phyloP scores from a whole-genome alignment of 2,888 invertebrate genomes.

The Ennomos erosarius region DNA sequence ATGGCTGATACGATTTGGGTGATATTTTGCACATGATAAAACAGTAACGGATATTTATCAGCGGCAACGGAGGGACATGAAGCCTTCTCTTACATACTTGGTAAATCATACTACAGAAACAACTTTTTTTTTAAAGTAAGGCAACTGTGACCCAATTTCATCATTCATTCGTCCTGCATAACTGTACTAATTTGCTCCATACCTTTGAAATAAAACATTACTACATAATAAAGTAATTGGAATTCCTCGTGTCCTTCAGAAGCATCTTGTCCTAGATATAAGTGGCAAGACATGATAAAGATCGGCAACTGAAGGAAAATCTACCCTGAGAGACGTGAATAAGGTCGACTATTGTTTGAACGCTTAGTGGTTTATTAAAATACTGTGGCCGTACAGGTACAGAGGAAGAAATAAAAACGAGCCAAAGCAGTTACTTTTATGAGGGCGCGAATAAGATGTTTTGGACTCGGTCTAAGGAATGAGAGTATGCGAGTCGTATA shows the following conservation, averaged over 20 bases:
- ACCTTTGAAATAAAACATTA: conserved; percentile 57
- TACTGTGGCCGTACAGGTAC: conserved; percentile 84
- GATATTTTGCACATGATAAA: no score
- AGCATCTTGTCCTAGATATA: conserved; percentile 79
- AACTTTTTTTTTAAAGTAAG: no score
- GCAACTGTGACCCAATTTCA: background rate
- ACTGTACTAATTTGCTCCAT: conserved; percentile 48
- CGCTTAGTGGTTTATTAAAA: conserved; percentile 77
- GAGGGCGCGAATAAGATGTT: conserved; percentile 86
- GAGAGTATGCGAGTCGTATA: conserved; percentile 59
- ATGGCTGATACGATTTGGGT: no score
- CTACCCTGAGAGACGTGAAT: conserved; percentile 39
- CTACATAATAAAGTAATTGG: conserved; percentile 82
- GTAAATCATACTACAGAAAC: no score
- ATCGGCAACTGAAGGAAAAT: conserved; percentile 42
- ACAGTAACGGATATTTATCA: no score
- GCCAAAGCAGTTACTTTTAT: conserved; percentile 85
- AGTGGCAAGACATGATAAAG: conserved; percentile 79
- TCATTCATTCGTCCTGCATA: conserved; percentile 43
- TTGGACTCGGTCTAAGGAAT: conserved; percentile 83
- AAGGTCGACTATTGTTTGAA: conserved; percentile 52
- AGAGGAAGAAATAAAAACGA: conserved; percentile 84
- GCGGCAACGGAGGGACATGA: no score
- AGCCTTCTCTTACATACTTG: no score
- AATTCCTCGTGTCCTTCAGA: conserved; percentile 81